These are phyloP conservation scores for Phataginus tricuspis DNA, from an alignment of 2,797 vertebrate genomes.

Conservation along the genomic window DNA sequence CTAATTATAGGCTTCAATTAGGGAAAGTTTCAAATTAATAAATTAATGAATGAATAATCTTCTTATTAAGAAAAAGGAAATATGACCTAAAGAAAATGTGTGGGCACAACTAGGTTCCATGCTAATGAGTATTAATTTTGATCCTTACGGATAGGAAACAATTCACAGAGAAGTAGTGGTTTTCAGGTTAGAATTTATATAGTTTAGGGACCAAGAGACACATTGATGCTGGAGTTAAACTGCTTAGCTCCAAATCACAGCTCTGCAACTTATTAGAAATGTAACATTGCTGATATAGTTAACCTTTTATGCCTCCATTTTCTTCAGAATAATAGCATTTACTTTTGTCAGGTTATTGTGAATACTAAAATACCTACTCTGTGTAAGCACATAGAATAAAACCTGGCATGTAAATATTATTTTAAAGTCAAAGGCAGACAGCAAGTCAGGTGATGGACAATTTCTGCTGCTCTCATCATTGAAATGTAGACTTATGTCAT, in stretches of 20 bases:
- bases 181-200: not conserved
- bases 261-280: slow-evolving; percentile 12
- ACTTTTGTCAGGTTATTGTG: not conserved
- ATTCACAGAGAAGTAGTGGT: not conserved
- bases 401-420: not conserved
- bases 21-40: not conserved
- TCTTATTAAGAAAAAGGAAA: not conserved
- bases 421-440: not conserved
- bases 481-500: not conserved
- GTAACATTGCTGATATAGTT: not conserved
- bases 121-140: not conserved
- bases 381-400: not conserved
- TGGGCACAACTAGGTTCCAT: not conserved
- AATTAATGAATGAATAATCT: not conserved
- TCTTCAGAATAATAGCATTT: not conserved
- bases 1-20: not conserved
- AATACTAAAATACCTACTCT: not conserved
- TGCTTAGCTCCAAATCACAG: not conserved
- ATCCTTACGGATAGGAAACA: not conserved
- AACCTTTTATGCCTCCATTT: not conserved
- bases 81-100: not conserved
- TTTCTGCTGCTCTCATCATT: not conserved
- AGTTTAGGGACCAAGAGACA: not conserved
- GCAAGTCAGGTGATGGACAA: not conserved
- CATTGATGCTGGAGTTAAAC: not conserved